phyloP scores from a whole-genome alignment of 2,113 vertebrate species.

The Dipodomys stephensi region DNA sequence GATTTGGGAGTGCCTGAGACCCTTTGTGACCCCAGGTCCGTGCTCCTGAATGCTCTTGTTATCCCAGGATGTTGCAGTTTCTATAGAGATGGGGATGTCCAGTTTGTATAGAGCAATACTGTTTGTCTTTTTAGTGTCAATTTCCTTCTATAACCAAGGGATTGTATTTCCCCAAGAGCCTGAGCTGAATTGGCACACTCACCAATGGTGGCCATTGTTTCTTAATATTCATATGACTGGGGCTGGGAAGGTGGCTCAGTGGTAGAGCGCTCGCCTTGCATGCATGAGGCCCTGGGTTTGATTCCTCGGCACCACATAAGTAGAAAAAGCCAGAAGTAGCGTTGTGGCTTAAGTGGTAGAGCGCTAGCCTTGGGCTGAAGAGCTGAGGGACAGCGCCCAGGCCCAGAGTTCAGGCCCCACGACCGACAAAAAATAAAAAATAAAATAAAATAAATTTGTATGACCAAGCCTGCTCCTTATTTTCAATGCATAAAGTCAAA shows the following conservation, averaged over 20 bases:
- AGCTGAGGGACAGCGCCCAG: too few relatives aligned
- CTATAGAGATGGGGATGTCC: background rate
- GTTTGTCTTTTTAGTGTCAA: background rate
- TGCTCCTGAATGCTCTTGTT: background rate
- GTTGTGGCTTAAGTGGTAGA: too few relatives aligned
- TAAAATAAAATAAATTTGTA: background rate
- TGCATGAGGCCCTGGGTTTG: too few relatives aligned
- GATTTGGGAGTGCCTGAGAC: background rate
- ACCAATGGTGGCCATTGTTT: background rate
- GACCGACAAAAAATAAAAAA: too few relatives aligned
- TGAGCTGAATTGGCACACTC: background rate
- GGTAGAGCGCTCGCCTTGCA: too few relatives aligned
- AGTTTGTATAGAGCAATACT: background rate
- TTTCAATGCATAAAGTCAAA: slow-evolving; percentile 38
- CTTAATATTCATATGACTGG: background rate
- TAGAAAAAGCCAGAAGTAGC: too few relatives aligned
- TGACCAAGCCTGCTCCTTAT: background rate
- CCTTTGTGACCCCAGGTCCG: background rate
- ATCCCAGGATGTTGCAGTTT: background rate
- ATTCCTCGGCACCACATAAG: too few relatives aligned
- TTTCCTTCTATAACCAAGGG: background rate
- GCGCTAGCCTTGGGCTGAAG: too few relatives aligned
- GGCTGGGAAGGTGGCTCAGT: too few relatives aligned
- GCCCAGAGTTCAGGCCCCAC: too few relatives aligned
- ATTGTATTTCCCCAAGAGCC: background rate